Percentiles rank a stretch among this genome's conserved stretches.
Conservation (phyloP, 2,797 vertebrate genomes). For the Myripristis murdjan region DNA sequence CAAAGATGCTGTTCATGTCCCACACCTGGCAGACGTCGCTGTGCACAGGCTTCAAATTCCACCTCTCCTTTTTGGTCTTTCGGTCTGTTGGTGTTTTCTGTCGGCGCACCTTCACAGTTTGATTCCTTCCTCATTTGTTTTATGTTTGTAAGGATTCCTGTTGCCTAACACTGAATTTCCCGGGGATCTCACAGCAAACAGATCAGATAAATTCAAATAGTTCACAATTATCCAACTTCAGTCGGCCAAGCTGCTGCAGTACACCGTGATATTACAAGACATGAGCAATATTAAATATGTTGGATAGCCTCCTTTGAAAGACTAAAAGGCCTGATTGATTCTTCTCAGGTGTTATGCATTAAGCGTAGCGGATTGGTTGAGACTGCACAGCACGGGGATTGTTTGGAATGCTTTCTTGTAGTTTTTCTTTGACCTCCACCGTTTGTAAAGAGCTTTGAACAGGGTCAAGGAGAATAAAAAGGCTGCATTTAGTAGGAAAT, state of each 20-base stretch:
- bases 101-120: background rate
- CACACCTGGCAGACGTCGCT: background rate
- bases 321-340: no score
- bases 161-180: conserved; percentile 18
- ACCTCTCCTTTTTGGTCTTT: background rate
- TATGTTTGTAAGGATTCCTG: no score
- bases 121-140: no score
- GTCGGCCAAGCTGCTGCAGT: conserved; percentile 1
- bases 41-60: background rate
- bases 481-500: conserved; percentile 50
- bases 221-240: background rate
- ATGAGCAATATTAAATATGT: background rate
- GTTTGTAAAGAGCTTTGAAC: conserved; percentile 15
- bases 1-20: no score
- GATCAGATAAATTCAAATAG: background rate
- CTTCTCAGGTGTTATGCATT: background rate
- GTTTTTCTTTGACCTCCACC: conserved; percentile 5
- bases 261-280: background rate
- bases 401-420: background rate
- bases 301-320: no score
- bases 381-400: background rate
- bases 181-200: conserved; percentile 27
- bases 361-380: conserved; percentile 3
- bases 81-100: background rate
- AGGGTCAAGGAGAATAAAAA: conserved; percentile 40